Evolutionary conservation across 2,888 invertebrate species (phyloP).

Genomic region (Drosophila mimica): DNA sequence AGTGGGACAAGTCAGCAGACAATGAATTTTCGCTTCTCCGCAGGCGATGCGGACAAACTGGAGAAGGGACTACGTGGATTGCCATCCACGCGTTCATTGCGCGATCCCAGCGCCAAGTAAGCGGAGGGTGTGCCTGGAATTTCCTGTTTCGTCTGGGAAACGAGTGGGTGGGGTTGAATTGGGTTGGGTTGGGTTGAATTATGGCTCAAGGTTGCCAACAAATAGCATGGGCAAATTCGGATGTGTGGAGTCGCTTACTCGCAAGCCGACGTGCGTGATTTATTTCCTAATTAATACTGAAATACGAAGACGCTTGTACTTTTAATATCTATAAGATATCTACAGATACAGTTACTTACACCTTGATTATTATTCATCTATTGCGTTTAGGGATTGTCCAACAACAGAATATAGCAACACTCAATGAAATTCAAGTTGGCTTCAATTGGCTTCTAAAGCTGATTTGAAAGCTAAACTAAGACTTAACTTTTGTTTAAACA

Average conservation of each 20-base stretch:
- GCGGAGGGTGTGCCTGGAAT: constrained; percentile 2
- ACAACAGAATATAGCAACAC: not conserved
- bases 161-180: not conserved
- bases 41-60: constrained; percentile 89
- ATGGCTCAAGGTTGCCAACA: constrained; percentile 24
- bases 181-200: constrained; percentile 1
- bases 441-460: not conserved
- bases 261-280: constrained; percentile 63
- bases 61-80: constrained; percentile 87
- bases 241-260: constrained; percentile 43
- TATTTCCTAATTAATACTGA: constrained; percentile 78
- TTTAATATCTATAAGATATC: constrained; percentile 74
- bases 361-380: constrained; percentile 41
- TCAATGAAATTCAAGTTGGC: not conserved
- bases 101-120: constrained; percentile 83
- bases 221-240: constrained; percentile 23
- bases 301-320: constrained; percentile 79
- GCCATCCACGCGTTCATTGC: constrained; percentile 88
- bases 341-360: constrained; percentile 31
- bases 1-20: constrained; percentile 43
- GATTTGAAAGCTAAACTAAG: not conserved
- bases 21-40: constrained; percentile 88
- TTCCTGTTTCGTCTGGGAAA: not conserved
- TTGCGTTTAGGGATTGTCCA: constrained; percentile 19
- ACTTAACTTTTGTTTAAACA: no score